Base-by-base conservation (phyloP, 2,888 invertebrate species). In the Drosophila lacicola region DNA sequence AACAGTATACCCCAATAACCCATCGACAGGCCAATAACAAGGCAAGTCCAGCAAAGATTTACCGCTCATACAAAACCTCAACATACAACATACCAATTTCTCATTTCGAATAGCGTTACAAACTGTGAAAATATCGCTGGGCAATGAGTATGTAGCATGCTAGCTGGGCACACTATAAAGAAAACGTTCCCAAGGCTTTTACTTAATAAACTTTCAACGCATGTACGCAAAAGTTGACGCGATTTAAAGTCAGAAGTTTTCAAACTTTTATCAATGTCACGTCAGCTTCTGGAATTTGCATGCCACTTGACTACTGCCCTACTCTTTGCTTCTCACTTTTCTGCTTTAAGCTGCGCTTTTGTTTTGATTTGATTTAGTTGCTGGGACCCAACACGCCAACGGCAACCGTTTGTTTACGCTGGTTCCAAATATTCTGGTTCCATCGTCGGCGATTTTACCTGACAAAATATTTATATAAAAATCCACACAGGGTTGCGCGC, bases 401-500 rank as follows among this genome's bases (percentile, higher is more conserved):
- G 53, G 69, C 77, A 78, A 72, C 36, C 61, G 75, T 61, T 81
- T 65, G 75, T 75, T 80, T 82, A 60, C 72, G 33, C 13, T 11
- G 25, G 8, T 33, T 0, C 9, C 2, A 11, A 1, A 1, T 10
- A 14, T 37, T 39, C 25, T 41, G 41, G 13, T 53, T 53, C 39
- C 39, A 17, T 9, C 29, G 19, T 25, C 11, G 55, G 46, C 45
- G 50, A 47, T 66, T 57, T 70, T 71, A 79, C 85, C 83, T 85
- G 88, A 66, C 79, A 74, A 71, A 82, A 83, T 83, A 80, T 83
- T 83, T 88, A 80, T 85, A 85, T 79, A 81, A 77, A 84, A 83
- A 81, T 76, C 57, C 69, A 54, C 46, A 53, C 11, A 58, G 34
- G 10, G 50, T 44, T 54, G n/a, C 10, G 50, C 36, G 50, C 49